Evolutionary conservation across 2,888 invertebrate genomes (phyloP).

Genomic region (Drosophila prostipennis): DNA sequence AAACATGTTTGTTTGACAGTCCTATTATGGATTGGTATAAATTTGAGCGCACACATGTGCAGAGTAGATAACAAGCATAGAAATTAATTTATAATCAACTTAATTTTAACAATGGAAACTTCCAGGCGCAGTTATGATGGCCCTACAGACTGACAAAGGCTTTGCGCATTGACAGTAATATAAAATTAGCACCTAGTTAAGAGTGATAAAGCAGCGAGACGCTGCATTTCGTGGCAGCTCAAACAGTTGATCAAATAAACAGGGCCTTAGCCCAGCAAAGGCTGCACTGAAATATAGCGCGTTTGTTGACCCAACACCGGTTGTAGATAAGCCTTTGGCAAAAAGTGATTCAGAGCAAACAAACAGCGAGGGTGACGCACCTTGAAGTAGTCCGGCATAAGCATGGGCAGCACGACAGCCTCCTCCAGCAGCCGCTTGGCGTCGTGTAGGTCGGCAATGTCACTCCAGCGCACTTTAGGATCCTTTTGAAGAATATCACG

Average conservation of each 20-base stretch:
- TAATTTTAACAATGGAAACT: not conserved
- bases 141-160: not conserved
- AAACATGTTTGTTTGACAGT: constrained; percentile 7
- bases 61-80: constrained; percentile 23
- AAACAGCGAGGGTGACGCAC: constrained; percentile 84
- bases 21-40: constrained; percentile 1
- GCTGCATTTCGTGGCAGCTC: not conserved
- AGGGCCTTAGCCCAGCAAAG: not conserved
- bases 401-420: constrained; percentile 98
- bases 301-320: constrained; percentile 30
- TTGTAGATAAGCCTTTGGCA: constrained; percentile 20
- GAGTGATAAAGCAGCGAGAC: not conserved
- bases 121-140: not conserved
- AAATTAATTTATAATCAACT: constrained; percentile 10
- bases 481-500: constrained; percentile 98
- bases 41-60: not conserved
- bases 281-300: not conserved
- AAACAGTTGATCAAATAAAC: constrained; percentile 3
- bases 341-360: constrained; percentile 25
- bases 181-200: not conserved
- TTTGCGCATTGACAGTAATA: not conserved
- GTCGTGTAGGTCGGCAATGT: constrained; percentile 95
- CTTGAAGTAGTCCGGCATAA: constrained; percentile 99
- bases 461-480: constrained; percentile 97
- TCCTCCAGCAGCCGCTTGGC: constrained; percentile 96